Percentiles rank a stretch among this genome's conserved stretches.
Evolutionary conservation across 2,113 vertebrate species (phyloP).

Genomic region (Centropristis striata): DNA sequence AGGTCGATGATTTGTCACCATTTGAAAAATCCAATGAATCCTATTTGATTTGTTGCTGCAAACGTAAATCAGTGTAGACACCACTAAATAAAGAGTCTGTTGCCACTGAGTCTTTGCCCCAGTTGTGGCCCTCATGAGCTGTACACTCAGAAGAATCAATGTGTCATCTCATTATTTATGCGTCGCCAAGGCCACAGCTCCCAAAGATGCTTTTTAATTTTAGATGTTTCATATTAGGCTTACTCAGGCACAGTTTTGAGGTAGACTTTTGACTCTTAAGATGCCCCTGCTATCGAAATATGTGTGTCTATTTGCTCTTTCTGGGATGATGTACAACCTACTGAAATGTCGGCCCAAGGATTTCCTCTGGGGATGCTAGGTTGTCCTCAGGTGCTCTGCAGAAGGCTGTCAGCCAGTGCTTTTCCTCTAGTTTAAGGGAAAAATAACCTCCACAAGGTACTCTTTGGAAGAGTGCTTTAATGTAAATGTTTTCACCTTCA

Average conservation of each 20-base stretch:
- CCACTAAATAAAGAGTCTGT: conserved; percentile 66
- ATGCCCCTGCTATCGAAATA: neutral
- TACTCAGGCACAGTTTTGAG: neutral
- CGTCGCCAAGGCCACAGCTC: conserved; percentile 3
- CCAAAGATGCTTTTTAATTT: conserved; percentile 17
- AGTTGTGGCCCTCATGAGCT: conserved; percentile 47
- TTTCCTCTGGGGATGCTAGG: conserved; percentile 39
- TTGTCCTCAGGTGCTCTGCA: conserved; percentile 15
- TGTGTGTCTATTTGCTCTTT: neutral
- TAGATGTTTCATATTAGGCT: conserved; percentile 3
- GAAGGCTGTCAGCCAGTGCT: conserved; percentile 27
- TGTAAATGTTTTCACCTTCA: conserved; percentile 23
- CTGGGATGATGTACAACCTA: conserved; percentile 27
- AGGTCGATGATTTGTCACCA: conserved; percentile 82
- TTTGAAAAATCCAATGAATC: conserved; percentile 77
- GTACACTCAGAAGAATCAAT: conserved; percentile 51
- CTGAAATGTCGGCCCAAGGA: conserved; percentile 17
- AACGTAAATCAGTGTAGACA: conserved; percentile 71
- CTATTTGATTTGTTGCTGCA: conserved; percentile 73
- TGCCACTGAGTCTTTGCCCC: conserved; percentile 54
- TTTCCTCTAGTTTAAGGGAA: conserved; percentile 38
- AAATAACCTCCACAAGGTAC: conserved; percentile 1
- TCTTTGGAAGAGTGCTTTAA: conserved; percentile 1
- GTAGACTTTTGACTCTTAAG: conserved; percentile 2
- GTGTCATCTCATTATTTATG: conserved; percentile 47